Conservation (phyloP, 2,113 vertebrate genomes). For the Naja naja region DNA sequence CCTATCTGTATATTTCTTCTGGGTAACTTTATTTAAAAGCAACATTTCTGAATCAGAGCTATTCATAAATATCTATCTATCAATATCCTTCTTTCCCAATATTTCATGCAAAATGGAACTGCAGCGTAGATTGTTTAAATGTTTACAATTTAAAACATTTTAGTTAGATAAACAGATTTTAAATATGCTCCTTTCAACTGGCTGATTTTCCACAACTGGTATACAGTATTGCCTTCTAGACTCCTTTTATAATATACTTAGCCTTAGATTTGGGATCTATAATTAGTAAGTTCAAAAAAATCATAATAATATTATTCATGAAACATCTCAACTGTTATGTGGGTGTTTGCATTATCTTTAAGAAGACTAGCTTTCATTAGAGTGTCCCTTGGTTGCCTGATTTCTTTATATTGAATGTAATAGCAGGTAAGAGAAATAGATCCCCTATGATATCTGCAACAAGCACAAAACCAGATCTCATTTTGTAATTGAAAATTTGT, state of each 20-base stretch:
- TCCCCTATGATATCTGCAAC: not conserved
- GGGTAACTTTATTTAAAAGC: not conserved
- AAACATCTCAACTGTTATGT: not conserved
- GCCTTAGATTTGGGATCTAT: not conserved
- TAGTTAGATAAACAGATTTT: not conserved
- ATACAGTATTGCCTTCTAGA: not conserved
- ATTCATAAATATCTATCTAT: not conserved
- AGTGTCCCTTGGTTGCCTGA: not conserved
- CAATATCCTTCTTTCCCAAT: not conserved
- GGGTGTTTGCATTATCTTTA: not conserved
- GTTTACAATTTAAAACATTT: not conserved
- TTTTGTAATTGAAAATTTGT: not conserved
- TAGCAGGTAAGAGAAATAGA: not conserved
- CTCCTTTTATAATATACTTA: not conserved
- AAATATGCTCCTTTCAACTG: not conserved
- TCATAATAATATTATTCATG: not conserved
- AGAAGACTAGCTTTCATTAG: not conserved
- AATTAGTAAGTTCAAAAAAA: not conserved
- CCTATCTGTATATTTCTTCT: not conserved
- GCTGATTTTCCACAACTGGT: not conserved
- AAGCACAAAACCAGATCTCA: not conserved
- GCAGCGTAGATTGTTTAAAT: not conserved
- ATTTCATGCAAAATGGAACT: not conserved
- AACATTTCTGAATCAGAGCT: not conserved
- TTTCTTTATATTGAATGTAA: not conserved